These are phyloP conservation scores for Pterocles burchelli DNA, from an alignment of 2,113 vertebrate genomes.

Conservation along the genomic window DNA sequence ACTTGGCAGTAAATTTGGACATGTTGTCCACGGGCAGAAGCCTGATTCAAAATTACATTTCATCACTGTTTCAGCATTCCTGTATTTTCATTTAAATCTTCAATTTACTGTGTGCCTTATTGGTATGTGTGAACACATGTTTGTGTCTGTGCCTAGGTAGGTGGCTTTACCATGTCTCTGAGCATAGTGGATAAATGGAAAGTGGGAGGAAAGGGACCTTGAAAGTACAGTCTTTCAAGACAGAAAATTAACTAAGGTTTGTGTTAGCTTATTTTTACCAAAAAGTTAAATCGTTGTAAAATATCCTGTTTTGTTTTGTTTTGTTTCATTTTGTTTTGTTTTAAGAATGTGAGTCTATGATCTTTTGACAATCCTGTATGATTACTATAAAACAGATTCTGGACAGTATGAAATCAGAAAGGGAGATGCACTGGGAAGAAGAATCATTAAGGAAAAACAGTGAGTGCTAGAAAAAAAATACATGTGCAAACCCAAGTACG, in stretches of 20 bases:
- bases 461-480: background rate
- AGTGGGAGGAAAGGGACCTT: background rate
- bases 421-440: background rate
- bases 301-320: accelerated
- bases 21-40: background rate
- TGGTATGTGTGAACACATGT: background rate
- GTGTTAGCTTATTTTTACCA: background rate
- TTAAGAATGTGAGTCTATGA: background rate
- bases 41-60: background rate
- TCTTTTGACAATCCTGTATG: background rate
- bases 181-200: background rate
- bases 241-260: background rate
- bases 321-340: background rate
- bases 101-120: background rate
- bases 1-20: background rate
- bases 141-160: background rate
- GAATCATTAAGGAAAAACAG: background rate
- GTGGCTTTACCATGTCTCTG: background rate
- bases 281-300: background rate
- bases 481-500: background rate
- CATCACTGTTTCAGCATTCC: accelerated
- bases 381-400: background rate
- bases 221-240: background rate
- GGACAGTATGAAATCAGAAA: background rate
- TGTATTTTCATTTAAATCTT: background rate